phyloP scores from a whole-genome alignment of 1,140 invertebrate genomes.

The Orius insidiosus region DNA sequence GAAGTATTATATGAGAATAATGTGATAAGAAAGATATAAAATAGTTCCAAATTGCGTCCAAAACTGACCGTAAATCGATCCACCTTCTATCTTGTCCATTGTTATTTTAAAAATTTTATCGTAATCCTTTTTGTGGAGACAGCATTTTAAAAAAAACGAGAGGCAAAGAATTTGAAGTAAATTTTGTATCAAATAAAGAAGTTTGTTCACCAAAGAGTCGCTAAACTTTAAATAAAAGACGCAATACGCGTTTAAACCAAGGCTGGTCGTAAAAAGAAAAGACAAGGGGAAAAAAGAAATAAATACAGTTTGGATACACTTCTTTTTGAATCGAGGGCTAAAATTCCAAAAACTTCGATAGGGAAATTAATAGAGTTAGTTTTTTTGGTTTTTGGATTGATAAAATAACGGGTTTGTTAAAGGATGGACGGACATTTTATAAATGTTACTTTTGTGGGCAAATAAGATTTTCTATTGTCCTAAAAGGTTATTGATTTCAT shows the following conservation, averaged over 20 bases:
- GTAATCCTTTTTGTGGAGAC: background rate
- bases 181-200: conserved; percentile 3
- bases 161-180: background rate
- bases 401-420: too few species aligned
- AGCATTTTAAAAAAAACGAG: background rate
- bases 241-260: background rate
- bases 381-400: too few species aligned
- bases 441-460: too few species aligned
- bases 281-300: background rate
- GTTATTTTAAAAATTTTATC: background rate
- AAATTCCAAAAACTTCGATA: background rate
- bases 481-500: too few species aligned
- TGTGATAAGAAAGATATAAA: background rate
- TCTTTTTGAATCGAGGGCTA: conserved; percentile 2
- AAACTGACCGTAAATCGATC: background rate
- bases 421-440: too few species aligned
- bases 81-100: background rate
- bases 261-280: background rate
- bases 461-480: too few species aligned
- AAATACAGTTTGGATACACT: background rate
- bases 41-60: background rate
- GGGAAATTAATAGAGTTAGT: background rate
- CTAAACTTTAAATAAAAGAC: background rate
- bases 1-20: background rate
- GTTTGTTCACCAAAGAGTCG: background rate